A percentile compares a stretch with the other conserved stretches of the same genome.
Evolutionary conservation across 1,140 invertebrate species (phyloP).

Genomic region (Radopholus similis): DNA sequence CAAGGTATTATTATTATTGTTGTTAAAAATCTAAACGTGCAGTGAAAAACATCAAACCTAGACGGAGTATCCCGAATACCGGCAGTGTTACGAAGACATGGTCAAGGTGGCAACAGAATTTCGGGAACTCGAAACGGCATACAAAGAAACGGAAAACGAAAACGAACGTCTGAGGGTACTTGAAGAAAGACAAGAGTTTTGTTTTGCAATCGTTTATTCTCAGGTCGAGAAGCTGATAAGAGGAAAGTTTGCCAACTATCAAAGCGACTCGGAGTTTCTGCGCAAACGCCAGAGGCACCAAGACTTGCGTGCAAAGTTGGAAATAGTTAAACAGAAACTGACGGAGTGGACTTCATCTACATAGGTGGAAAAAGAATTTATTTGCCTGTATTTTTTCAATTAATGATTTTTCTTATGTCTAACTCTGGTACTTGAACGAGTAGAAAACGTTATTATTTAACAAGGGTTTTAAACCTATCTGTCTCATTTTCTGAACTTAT

Average conservation of each 20-base stretch:
- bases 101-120: slow-evolving; percentile 2
- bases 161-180: slow-evolving; percentile 1
- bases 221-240: slow-evolving; percentile 4
- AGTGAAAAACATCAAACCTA: neutral
- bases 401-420: no score
- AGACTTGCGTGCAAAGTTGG: slow-evolving; percentile 13
- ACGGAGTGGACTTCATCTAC: slow-evolving; percentile 8
- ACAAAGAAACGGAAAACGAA: neutral
- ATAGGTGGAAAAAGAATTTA: neutral
- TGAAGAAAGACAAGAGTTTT: neutral
- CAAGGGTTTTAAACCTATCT: no score
- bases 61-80: slow-evolving; percentile 21
- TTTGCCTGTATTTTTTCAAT: neutral
- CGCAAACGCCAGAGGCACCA: slow-evolving; percentile 2
- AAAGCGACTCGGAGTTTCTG: slow-evolving; percentile 10
- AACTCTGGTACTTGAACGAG: no score
- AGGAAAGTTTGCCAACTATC: slow-evolving; percentile 10
- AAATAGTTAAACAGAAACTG: slow-evolving; percentile 2
- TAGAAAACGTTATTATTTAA: no score
- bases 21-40: slow-evolving; percentile 6
- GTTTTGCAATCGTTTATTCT: neutral
- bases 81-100: slow-evolving; percentile 8
- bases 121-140: neutral
- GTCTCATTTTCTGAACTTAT: no score
- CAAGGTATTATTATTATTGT: neutral